Percentiles rank a stretch among this genome's conserved stretches.
Evolutionary conservation across 2,797 vertebrate genomes (phyloP).

Genomic region (Cetoscarus ocellatus): DNA sequence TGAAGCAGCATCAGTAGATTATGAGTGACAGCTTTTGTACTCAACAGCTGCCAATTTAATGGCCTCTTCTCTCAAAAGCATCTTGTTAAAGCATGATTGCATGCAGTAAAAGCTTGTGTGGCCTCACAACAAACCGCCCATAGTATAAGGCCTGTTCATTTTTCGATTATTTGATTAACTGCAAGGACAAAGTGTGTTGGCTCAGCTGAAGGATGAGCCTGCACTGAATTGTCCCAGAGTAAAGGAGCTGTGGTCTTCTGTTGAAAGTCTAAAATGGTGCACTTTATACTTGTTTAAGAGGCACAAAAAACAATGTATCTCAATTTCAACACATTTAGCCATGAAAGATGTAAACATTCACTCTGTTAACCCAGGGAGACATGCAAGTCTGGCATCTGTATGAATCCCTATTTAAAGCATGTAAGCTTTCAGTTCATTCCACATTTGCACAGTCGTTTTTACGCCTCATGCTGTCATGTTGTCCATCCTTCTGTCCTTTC

Average conservation of each 20-base stretch:
- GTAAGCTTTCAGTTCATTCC: background rate
- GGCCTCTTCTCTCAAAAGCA: background rate
- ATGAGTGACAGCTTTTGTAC: conserved; percentile 13
- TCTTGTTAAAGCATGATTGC: background rate
- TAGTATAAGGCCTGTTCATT: background rate
- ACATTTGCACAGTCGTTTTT: background rate
- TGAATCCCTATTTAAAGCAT: background rate
- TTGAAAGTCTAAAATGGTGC: no score
- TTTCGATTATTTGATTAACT: background rate
- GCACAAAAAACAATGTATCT: no score
- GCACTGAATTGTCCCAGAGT: no score
- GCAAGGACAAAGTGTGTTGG: background rate
- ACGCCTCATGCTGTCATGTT: background rate
- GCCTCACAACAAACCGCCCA: background rate
- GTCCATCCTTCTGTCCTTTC: no score
- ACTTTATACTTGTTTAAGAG: no score
- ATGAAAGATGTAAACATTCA: no score
- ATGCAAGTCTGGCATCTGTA: background rate
- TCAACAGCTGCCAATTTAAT: conserved; percentile 13
- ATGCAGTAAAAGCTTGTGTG: background rate
- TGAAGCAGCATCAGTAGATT: conserved; percentile 14
- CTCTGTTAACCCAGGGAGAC: no score
- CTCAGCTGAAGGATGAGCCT: no score
- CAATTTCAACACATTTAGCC: no score
- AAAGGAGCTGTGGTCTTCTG: no score